Evolutionary conservation across 1,140 invertebrate genomes (phyloP), one percentile per base, ranked within the genome.

Genomic region (Metaphire vulgaris): DNA sequence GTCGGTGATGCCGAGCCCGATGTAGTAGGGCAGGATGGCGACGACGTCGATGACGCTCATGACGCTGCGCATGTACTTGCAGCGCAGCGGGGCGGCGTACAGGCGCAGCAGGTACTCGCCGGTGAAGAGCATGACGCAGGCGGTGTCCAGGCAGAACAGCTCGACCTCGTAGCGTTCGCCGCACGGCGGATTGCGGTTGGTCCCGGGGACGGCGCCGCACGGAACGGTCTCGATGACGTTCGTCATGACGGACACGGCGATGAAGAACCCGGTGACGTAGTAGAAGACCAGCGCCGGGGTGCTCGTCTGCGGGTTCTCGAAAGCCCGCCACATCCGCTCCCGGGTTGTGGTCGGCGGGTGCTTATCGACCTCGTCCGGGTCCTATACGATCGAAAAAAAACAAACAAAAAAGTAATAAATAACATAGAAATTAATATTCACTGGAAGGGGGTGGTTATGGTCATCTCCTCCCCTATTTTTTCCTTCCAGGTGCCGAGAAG

Each of bases 101-200:
- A 99, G 89, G 81, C 97, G 90, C 78, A 99, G 88, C 76, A 99
- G 88, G 87, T 99, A 99, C 86, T 99, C 97, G n/a, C 96, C 95
- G 1, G 97, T 99, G 89, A 99, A 99, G 81, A 99, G 99, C 94
- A 99, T 99, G 70, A 99, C n/a, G n/a, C n/a, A n/a, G n/a, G n/a
- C n/a, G n/a, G n/a, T n/a, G n/a, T n/a, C n/a, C n/a, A n/a, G n/a
- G 85, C 97, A 99, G 89, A 99, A 99, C 89, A 99, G 98, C 72
- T 96, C 93, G 79, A 96, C 93, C 87, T 97, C 95, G 88, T 97
- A 99, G 71, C 94, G 90, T 86, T 99, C 97, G 64, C 98, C 97
- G 86, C 97, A 99, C 0, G 95, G 92, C 76, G 96, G 88, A 0
- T 92, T 93, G 74, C 93, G 92, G 69, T 92, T 81, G 91, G 88